Conservation (phyloP, 2,113 vertebrate species). For the Talpa occidentalis region DNA sequence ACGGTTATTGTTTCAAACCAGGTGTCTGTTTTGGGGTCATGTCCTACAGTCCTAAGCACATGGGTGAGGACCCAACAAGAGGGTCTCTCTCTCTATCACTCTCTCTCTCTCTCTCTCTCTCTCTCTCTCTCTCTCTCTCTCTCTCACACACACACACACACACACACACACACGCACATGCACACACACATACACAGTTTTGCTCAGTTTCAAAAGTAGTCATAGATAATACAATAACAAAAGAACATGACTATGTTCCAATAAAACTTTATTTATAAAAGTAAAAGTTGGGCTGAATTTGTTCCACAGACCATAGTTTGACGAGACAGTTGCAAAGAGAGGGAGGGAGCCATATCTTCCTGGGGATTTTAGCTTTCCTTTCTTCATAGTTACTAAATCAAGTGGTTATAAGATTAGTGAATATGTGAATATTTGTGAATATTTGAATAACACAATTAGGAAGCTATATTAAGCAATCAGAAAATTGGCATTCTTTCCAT, state of each 20-base stretch:
- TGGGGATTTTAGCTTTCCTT: neutral
- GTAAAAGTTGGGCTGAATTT: neutral
- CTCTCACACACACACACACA: no score
- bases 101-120: no score
- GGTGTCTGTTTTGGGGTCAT: no score
- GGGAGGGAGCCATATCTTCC: neutral
- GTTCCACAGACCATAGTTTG: neutral
- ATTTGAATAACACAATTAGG: neutral
- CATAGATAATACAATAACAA: neutral
- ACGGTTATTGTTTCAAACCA: no score
- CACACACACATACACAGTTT: no score
- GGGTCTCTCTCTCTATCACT: no score
- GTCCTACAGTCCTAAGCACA: no score
- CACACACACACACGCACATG: no score
- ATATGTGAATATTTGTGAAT: neutral
- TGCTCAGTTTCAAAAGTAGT: neutral
- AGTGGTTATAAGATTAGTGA: neutral
- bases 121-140: no score
- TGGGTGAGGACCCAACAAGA: no score
- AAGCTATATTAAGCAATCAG: neutral
- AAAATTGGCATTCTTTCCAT: neutral
- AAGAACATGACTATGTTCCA: neutral
- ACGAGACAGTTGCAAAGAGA: neutral
- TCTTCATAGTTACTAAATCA: neutral
- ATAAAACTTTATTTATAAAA: neutral